Evolutionary conservation across 2,797 vertebrate genomes (phyloP).

Genomic region (Coregonus sp.): DNA sequence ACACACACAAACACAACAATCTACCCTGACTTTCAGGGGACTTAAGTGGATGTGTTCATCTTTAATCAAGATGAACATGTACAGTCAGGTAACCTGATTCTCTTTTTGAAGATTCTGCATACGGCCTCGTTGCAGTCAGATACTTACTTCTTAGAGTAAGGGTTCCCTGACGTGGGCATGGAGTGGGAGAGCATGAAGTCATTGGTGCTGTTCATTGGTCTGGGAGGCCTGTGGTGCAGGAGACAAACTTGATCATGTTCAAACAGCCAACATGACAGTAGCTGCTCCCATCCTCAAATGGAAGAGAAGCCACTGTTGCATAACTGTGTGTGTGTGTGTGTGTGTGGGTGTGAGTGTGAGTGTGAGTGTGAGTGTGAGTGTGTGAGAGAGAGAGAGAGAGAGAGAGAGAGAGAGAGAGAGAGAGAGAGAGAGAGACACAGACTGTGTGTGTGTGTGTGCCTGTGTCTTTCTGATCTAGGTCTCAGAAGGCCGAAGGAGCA

Average conservation of each 20-base stretch:
- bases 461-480: slow-evolving; percentile 4
- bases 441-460: too few species aligned
- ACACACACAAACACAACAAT: slow-evolving; percentile 34
- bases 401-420: too few species aligned
- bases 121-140: not conserved
- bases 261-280: not conserved
- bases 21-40: too few species aligned
- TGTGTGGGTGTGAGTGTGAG: not conserved
- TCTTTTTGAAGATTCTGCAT: not conserved
- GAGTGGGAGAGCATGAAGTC: slow-evolving; percentile 94
- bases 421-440: too few species aligned
- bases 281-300: not conserved
- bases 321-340: not conserved
- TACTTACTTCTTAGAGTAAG: slow-evolving; percentile 96
- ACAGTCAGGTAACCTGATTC: not conserved
- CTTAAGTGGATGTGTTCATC: too few species aligned
- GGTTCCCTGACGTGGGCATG: slow-evolving; percentile 95
- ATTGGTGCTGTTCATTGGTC: slow-evolving; percentile 93
- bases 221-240: slow-evolving; percentile 84
- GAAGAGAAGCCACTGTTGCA: not conserved
- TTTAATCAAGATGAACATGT: not conserved
- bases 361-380: not conserved
- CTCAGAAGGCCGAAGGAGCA: not conserved
- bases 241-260: slow-evolving; percentile 26
- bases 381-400: not conserved